Evolutionary conservation across 1,140 invertebrate genomes (phyloP).

Genomic region (Thaumetopoea pityocampa): DNA sequence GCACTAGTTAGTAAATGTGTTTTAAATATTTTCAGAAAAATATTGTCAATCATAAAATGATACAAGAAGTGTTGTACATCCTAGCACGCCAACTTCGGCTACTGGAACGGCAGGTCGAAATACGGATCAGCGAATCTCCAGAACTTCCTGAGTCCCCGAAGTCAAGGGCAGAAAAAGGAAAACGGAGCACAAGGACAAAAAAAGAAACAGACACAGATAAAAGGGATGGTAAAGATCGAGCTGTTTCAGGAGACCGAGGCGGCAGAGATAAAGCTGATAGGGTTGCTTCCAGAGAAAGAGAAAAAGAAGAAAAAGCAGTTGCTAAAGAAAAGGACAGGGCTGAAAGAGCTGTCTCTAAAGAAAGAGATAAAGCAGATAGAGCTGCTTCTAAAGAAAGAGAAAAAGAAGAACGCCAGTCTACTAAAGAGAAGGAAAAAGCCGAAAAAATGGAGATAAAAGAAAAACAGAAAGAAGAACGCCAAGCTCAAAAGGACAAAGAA

Average conservation of each 20-base stretch:
- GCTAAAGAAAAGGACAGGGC: slow-evolving; percentile 8
- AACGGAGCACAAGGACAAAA: not conserved
- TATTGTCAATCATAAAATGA: slow-evolving; percentile 46
- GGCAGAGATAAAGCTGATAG: not conserved
- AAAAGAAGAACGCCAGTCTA: slow-evolving; percentile 10
- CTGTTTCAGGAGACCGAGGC: slow-evolving; percentile 4
- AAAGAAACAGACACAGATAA: slow-evolving; percentile 7
- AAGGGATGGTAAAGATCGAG: too few relatives aligned
- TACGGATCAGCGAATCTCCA: slow-evolving; percentile 24
- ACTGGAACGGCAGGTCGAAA: slow-evolving; percentile 48
- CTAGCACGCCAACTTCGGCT: slow-evolving; percentile 53
- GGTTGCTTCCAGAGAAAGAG: not conserved
- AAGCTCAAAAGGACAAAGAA: slow-evolving; percentile 21
- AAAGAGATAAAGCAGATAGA: slow-evolving; percentile 15
- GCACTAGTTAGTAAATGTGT: too few relatives aligned
- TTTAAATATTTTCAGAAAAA: slow-evolving; percentile 32
- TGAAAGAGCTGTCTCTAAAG: slow-evolving; percentile 12
- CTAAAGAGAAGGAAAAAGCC: too few relatives aligned
- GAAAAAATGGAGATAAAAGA: too few relatives aligned
- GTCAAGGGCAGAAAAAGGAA: slow-evolving; percentile 1
- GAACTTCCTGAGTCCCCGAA: slow-evolving; percentile 1
- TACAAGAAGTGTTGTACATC: slow-evolving; percentile 51
- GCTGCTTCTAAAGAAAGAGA: slow-evolving; percentile 2
- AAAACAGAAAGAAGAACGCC: too few relatives aligned
- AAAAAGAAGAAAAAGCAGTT: slow-evolving; percentile 7